Percentiles rank a stretch among this genome's conserved stretches.
phyloP scores from a whole-genome alignment of 2,113 vertebrate species.

The Pedionomus torquatus region DNA sequence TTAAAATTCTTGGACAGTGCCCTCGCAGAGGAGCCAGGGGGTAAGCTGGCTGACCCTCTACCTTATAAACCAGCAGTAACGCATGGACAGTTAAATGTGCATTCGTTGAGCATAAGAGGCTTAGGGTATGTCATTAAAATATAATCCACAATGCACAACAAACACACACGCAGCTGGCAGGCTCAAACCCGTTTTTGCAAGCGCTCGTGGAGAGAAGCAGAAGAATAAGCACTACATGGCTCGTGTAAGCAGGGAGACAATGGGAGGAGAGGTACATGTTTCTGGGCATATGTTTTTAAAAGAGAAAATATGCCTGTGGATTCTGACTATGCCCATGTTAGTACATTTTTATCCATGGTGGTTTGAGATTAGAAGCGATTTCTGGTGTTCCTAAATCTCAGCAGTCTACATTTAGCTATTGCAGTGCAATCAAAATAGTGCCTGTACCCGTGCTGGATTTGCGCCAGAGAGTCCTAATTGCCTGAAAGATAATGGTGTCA shows the following conservation, averaged over 20 bases:
- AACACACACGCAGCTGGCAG: constrained; percentile 12
- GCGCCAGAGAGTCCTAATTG: constrained; percentile 34
- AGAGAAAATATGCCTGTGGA: constrained; percentile 2
- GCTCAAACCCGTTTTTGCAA: neutral
- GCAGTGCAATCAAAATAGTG: neutral
- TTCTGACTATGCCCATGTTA: constrained; percentile 1
- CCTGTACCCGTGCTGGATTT: neutral
- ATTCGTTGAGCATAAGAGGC: constrained; percentile 15
- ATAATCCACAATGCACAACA: neutral
- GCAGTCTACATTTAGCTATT: neutral
- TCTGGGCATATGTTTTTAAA: neutral
- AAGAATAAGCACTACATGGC: neutral
- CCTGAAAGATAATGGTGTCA: constrained; percentile 58
- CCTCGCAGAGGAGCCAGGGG: neutral
- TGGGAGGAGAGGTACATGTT: neutral
- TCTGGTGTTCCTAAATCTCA: neutral
- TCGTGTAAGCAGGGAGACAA: fast-evolving
- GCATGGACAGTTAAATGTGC: neutral
- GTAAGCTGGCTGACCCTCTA: constrained; percentile 20
- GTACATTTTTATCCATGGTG: neutral
- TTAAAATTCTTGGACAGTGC: constrained; percentile 23
- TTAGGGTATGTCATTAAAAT: constrained; percentile 55
- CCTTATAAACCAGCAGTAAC: neutral
- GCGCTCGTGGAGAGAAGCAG: neutral
- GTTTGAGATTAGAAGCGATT: constrained; percentile 33